Conservation (phyloP, 2,113 vertebrate genomes). For the Numida meleagris region DNA sequence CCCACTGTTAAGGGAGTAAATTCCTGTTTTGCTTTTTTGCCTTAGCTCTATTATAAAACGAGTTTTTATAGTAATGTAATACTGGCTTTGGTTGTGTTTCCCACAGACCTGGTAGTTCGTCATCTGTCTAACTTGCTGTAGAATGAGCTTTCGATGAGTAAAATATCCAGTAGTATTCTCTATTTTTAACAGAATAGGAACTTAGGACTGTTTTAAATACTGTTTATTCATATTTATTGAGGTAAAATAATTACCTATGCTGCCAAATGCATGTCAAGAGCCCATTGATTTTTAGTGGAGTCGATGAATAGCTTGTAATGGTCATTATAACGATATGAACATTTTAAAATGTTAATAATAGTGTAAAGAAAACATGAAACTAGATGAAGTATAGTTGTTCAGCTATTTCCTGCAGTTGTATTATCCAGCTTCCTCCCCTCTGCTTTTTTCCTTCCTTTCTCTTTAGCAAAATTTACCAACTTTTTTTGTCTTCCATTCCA, state of each 20-base stretch:
- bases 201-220: not conserved
- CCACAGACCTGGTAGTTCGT: not conserved
- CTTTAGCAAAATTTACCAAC: not conserved
- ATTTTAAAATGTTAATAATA: not conserved
- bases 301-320: not conserved
- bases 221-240: not conserved
- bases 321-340: not conserved
- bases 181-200: not conserved
- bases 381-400: not conserved
- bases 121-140: not conserved
- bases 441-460: not conserved
- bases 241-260: not conserved
- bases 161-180: not conserved
- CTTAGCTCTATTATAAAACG: not conserved
- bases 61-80: not conserved
- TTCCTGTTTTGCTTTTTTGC: not conserved
- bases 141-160: not conserved
- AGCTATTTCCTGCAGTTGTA: not conserved
- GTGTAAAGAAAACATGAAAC: not conserved
- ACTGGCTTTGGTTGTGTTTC: not conserved
- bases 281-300: not conserved
- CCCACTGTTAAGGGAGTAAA: not conserved
- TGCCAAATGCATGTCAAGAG: not conserved
- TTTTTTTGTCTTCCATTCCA: not conserved
- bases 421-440: not conserved